Base-by-base conservation (phyloP, 1,140 invertebrate genomes). In the Melanaphis sacchari region DNA sequence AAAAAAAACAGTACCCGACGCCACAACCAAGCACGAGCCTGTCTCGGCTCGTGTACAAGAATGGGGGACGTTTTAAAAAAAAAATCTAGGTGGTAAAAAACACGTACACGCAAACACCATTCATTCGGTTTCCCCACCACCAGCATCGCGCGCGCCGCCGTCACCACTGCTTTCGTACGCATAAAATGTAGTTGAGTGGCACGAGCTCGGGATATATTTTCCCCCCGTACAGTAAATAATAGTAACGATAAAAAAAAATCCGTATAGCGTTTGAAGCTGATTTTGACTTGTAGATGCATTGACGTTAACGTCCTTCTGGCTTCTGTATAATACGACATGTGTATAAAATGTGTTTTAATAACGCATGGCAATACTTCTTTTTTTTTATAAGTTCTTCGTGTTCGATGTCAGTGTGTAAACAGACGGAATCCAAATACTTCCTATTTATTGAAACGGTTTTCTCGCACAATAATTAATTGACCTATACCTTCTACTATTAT, bases 1-100 rank as follows among this genome's bases (percentile, higher is more conserved):
- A 49, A 43, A 90, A 59, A 89, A 89, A 52, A 89, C 87, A 9
- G 52, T 90, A 89, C 88, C 88, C 89, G 89, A 54, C 49, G 88
- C 88, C 88, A 46, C 91, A 49, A 36, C 59, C 66, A 81, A 84
- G 91, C 91, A 82, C 91, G 91, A 52, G 91, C 91, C 49, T 21
- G 76, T 92, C 36, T 2, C 81, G 66, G 91, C 91, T 76, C 76
- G 91, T 92, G 91, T 92, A 31, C 76, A 36, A 46, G 91, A 92
- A 92, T 52, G 76, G 91, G 91, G 40, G 81, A 84, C 40, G 91
- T 91, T 52, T 36, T 18, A 46, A 46, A 82, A 91, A 91, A 91
- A 92, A 84, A 81, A 52, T 84, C 66, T 92, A 92, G 91, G 91
- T 92, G 91, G 91, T 92, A 92, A 92, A 92, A 92, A 92, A 92